Conservation (phyloP, 1,140 invertebrate genomes). For the Manduca sexta region DNA sequence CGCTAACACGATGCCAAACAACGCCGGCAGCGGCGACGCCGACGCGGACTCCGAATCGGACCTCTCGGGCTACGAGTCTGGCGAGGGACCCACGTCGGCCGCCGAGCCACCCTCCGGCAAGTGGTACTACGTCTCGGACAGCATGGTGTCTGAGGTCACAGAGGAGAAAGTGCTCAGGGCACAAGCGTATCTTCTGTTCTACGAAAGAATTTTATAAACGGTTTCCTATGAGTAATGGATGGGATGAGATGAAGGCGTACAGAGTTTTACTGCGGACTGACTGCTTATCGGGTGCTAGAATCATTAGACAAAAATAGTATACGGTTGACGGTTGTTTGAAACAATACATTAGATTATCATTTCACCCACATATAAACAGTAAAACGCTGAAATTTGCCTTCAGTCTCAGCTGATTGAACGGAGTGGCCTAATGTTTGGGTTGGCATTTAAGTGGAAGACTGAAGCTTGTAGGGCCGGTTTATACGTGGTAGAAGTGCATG, state of each 20-base stretch:
- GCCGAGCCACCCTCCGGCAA: constrained; percentile 79
- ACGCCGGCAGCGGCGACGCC: constrained; percentile 49
- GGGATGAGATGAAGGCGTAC: too few relatives aligned
- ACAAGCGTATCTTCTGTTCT: constrained; percentile 98
- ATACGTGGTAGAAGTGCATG: constrained; percentile 12
- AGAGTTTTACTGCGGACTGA: too few relatives aligned
- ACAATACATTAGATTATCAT: not conserved
- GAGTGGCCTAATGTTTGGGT: constrained; percentile 16
- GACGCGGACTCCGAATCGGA: constrained; percentile 67
- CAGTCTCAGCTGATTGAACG: not conserved
- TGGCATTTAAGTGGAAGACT: constrained; percentile 61
- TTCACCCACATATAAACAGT: not conserved
- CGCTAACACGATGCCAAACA: constrained; percentile 66
- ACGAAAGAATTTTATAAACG: constrained; percentile 88
- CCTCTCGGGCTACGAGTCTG: constrained; percentile 63
- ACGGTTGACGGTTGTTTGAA: too few relatives aligned
- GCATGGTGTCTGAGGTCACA: constrained; percentile 84
- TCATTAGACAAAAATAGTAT: too few relatives aligned
- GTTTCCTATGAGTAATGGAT: not conserved
- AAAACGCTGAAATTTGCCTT: not conserved
- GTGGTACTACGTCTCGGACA: constrained; percentile 97
- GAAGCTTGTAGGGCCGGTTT: constrained; percentile 27
- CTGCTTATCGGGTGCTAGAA: too few relatives aligned
- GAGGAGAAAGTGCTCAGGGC: constrained; percentile 87
- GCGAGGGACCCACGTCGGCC: constrained; percentile 44